Base-by-base conservation (phyloP, 2,113 vertebrate species). In the Mixornis gularis region DNA sequence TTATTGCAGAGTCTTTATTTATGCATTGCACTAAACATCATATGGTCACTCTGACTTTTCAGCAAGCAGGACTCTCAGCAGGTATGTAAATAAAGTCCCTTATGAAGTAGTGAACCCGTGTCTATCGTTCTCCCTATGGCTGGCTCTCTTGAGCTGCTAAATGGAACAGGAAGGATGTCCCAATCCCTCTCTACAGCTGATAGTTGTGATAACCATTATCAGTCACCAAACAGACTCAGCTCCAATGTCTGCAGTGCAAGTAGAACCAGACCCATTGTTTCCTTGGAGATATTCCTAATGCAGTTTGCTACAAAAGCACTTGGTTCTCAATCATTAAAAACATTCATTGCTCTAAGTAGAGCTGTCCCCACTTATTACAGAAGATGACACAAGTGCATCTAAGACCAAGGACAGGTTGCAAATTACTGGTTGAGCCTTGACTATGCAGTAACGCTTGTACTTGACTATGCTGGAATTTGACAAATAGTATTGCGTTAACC, bases 121-220 rank as follows among this genome's bases (percentile, higher is more conserved):
- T n/a, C 49, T 80, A 7, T 83, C 21, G 66, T 26, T 85, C 76
- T 58, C 10, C 26, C 51, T 79, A 7, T 92, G 77, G 69, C 63
- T 92, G 77, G 69, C 63, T 77, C 79, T 89, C 71, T 71, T 9
- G 4, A 59, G 41, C 66, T 63, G 30, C 73, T 94, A 56, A 85
- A 78, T 27, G 32, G 53, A 60, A 58, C 46, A 91, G 73, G 89
- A 93, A 95, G 63, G 72, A 90, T 86, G 77, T 87, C 66, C 55
- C 48, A 64, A 5, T 66, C 41, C 66, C 38, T 55, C 55, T 68
- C 62, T 51, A 53, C 38, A 66, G 49, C 53, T 95, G 81, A 48
- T 8, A 66, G 52, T 38, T 65, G 48, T 36, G 48, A 65, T 46
- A 79, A 73, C 27, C 44, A 79, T 87, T 93, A 71, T 89, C 88